Evolutionary conservation across 2,888 invertebrate species (phyloP), one percentile per base, ranked within the genome.

Genomic region (Callyntrura sp.): DNA sequence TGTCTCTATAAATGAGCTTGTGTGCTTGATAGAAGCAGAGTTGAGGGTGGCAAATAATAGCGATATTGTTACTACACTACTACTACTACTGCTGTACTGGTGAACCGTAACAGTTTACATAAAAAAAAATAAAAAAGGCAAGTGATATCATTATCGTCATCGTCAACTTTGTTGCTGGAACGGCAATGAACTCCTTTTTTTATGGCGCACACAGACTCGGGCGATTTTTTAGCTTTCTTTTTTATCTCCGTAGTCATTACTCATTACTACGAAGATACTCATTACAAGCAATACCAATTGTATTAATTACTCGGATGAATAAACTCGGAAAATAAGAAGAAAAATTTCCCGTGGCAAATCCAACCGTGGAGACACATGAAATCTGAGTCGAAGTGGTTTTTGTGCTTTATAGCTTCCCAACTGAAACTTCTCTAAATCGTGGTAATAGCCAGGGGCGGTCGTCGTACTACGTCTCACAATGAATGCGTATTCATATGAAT

Each of bases 221-320:
- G 17, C 68, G 6, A 68, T 68, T 68, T n/a, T 68, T 68, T 35
- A 68, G 43, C 43, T 35, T 43, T n/a, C 20, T 51, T n/a, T 68
- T 68, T 68, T 68, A 68, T 68, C 68, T 11, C 17, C 43, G 17
- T n/a, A 35, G 43, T n/a, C 65, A 65, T 25, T 65, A 28, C 14
- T 51, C 51, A 51, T 51, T 23, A 62, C 20, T 65, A 65, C 43
- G 62, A 35, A 5, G n/a, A 43, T 35, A 0, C 17, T 43, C n/a
- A n/a, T 23, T 68, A 17, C 35, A 17, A 17, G 68, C 17, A 68
- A 68, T 43, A 14, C 68, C 43, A 43, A 68, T 68, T 68, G 68
- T 68, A 68, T 68, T 68, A 68, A 68, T 68, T 68, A 68, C 68
- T 68, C 43, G 43, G 68, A 68, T 68, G 68, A 43, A 35, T 68